These are phyloP conservation scores for Luperina testacea DNA, from an alignment of 2,888 invertebrate species.

Conservation along the genomic window DNA sequence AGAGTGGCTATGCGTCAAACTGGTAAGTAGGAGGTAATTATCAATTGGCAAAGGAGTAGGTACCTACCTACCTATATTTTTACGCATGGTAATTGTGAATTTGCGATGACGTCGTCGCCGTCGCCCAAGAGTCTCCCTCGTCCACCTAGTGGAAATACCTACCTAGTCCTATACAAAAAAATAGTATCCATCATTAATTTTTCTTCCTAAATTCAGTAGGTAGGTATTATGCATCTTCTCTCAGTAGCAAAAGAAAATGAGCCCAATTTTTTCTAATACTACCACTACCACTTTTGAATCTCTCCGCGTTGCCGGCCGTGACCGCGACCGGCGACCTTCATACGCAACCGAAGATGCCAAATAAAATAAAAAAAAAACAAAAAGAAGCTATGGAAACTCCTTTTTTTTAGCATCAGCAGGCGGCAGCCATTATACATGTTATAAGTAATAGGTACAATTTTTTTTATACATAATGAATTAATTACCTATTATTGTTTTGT, in stretches of 20 bases:
- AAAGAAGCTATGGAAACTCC: background rate
- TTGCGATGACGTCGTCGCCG: background rate
- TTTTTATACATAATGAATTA: no score
- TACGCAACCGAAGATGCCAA: conserved; percentile 24
- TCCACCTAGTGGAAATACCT: background rate
- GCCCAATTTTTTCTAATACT: background rate
- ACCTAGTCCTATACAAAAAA: background rate
- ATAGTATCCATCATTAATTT: background rate
- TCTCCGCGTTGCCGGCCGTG: conserved; percentile 14
- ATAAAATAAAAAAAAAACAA: conserved; percentile 6
- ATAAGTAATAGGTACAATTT: background rate
- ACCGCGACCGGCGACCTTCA: conserved; percentile 35
- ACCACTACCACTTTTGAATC: background rate
- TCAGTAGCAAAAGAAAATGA: conserved; percentile 3
- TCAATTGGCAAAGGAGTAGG: background rate
- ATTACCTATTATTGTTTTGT: background rate
- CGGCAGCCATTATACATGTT: background rate
- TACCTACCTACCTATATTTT: background rate
- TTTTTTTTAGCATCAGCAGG: background rate
- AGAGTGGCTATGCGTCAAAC: no score
- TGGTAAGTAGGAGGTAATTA: background rate
- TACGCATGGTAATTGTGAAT: background rate
- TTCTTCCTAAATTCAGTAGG: background rate
- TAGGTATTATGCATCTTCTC: background rate
- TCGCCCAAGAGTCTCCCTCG: background rate